phyloP scores from a whole-genome alignment of 2,888 invertebrate species.

The Macrosoma leucophasiata region DNA sequence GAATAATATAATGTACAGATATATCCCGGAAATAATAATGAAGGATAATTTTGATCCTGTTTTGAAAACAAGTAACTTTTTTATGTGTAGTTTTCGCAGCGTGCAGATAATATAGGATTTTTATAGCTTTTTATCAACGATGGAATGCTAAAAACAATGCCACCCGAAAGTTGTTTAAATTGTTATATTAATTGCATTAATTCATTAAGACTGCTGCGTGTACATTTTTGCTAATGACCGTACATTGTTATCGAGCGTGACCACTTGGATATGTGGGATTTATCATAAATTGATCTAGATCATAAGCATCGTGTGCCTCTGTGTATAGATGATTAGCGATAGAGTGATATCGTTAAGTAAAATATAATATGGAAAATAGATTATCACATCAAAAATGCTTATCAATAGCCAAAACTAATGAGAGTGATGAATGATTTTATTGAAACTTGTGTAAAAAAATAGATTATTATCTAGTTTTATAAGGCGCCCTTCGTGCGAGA shows the following conservation, averaged over 20 bases:
- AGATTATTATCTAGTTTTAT: constrained; percentile 54
- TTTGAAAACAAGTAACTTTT: constrained; percentile 12
- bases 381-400: constrained; percentile 31
- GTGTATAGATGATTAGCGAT: constrained; percentile 60
- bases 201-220: too few relatives aligned
- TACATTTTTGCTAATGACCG: constrained; percentile 7
- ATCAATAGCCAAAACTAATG: constrained; percentile 21
- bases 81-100: constrained; percentile 18
- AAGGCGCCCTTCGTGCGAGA: constrained; percentile 53
- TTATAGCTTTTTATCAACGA: too few relatives aligned
- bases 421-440: constrained; percentile 31
- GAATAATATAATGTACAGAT: too few relatives aligned
- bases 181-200: too few relatives aligned
- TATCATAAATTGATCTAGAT: too few relatives aligned
- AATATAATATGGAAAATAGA: constrained; percentile 33
- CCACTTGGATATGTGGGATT: not conserved
- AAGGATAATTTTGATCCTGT: too few relatives aligned
- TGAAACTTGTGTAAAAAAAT: constrained; percentile 31
- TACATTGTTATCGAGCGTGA: constrained; percentile 8
- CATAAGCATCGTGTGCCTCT: constrained; percentile 71
- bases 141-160: too few relatives aligned
- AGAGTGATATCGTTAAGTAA: constrained; percentile 39
- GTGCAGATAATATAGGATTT: too few relatives aligned
- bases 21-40: too few relatives aligned
- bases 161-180: too few relatives aligned